Evolutionary conservation across 2,888 invertebrate genomes (phyloP).

Genomic region (Unio delphinus): DNA sequence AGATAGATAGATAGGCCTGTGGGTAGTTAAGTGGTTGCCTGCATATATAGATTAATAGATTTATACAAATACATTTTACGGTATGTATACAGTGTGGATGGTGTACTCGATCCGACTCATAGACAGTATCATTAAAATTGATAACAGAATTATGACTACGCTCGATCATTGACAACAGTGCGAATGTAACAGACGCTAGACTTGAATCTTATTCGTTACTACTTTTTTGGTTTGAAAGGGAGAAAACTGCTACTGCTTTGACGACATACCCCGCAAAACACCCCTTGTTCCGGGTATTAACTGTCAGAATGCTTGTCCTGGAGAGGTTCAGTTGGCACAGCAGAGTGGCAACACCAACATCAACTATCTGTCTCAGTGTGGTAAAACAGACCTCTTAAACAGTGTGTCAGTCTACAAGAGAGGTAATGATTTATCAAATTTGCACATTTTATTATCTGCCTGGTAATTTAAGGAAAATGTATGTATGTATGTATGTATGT

Average conservation of each 20-base stretch:
- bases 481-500: too few species aligned
- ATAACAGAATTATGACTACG: too few species aligned
- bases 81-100: too few species aligned
- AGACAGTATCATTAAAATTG: too few species aligned
- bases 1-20: too few species aligned
- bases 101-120: too few species aligned
- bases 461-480: too few species aligned
- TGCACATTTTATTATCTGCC: too few species aligned
- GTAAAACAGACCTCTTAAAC: slow-evolving; percentile 11
- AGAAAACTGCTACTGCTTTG: slow-evolving; percentile 24
- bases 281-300: slow-evolving; percentile 8
- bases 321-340: slow-evolving; percentile 6
- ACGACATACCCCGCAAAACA: slow-evolving; percentile 7
- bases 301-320: slow-evolving; percentile 9
- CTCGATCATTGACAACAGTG: too few species aligned
- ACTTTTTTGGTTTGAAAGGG: slow-evolving; percentile 14
- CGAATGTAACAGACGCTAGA: background rate
- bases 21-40: too few species aligned
- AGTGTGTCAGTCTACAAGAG: slow-evolving; percentile 29
- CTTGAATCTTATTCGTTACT: background rate
- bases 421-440: slow-evolving; percentile 11
- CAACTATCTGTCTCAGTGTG: slow-evolving; percentile 20
- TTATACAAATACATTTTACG: too few species aligned
- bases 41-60: too few species aligned
- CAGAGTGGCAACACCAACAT: background rate